Conservation (phyloP, 1,140 invertebrate genomes). For the Diploscapter pachys region DNA sequence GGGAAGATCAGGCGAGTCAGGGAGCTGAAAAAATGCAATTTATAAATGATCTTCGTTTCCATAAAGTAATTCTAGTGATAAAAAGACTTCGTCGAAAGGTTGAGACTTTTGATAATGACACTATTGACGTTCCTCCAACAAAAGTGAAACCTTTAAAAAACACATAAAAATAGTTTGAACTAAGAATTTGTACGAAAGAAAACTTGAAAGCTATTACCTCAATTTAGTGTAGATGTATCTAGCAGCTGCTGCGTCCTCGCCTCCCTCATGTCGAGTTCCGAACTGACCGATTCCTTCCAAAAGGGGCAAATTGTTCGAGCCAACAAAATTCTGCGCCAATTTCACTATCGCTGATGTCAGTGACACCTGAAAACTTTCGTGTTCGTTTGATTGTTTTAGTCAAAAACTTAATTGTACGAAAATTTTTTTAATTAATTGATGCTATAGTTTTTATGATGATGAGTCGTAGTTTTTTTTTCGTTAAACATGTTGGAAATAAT, state of each 20-base stretch:
- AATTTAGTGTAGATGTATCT: conserved; percentile 93
- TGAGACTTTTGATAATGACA: no score
- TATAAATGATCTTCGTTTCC: neutral
- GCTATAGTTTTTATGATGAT: no score
- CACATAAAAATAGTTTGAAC: no score
- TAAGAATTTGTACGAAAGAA: neutral
- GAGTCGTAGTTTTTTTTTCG: no score
- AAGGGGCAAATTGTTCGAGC: conserved; percentile 93
- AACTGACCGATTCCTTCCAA: conserved; percentile 83
- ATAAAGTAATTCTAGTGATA: no score
- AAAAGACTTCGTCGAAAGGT: no score
- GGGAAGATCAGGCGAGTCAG: conserved; percentile 80
- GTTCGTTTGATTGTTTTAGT: neutral
- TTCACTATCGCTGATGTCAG: conserved; percentile 90
- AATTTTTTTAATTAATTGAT: no score
- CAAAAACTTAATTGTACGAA: no score
- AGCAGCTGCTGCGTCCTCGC: conserved; percentile 91
- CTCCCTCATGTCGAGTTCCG: conserved; percentile 68
- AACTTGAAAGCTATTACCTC: conserved; percentile 65
- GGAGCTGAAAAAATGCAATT: conserved; percentile 62
- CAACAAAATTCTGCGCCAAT: conserved; percentile 94
- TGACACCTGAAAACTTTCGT: conserved; percentile 64
- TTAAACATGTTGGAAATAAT: no score
- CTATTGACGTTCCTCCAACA: no score
- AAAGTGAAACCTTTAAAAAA: no score